Conservation (phyloP, 2,888 invertebrate genomes). For the Caenorhabditis parvicauda region DNA sequence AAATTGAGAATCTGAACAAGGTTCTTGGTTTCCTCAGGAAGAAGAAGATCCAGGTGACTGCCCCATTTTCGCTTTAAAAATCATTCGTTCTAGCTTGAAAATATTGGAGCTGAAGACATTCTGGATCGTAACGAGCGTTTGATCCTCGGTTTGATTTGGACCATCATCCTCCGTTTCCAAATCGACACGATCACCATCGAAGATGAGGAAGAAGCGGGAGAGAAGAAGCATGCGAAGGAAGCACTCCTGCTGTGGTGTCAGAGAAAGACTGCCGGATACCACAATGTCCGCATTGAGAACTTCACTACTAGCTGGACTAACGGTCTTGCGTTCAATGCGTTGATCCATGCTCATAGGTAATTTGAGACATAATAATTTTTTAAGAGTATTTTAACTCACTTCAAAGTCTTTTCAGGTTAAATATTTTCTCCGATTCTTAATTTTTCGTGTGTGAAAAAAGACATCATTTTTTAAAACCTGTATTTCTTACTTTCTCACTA, state of each 20-base stretch:
- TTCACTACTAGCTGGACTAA: constrained; percentile 84
- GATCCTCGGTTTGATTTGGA: constrained; percentile 97
- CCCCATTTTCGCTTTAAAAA: no score
- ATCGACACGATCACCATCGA: constrained; percentile 97
- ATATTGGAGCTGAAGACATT: constrained; percentile 97
- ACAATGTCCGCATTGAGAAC: constrained; percentile 65
- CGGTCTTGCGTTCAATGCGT: constrained; percentile 94
- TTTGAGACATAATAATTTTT: no score
- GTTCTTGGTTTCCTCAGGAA: constrained; percentile 60
- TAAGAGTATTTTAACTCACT: no score
- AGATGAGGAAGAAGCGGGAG: constrained; percentile 91
- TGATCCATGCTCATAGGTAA: constrained; percentile 94
- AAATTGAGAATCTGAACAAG: constrained; percentile 98
- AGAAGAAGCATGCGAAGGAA: constrained; percentile 98
- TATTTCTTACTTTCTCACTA: no score
- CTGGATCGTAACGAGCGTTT: constrained; percentile 95
- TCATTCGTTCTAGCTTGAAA: no score
- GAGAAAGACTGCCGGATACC: constrained; percentile 89
- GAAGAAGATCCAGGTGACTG: constrained; percentile 70
- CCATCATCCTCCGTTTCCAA: constrained; percentile 96
- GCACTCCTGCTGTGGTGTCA: constrained; percentile 97
- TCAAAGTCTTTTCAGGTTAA: no score
- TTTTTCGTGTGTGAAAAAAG: no score
- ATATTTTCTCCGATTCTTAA: no score
- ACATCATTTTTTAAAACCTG: no score